A percentile compares a stretch with the other conserved stretches of the same genome.
Evolutionary conservation across 2,888 invertebrate genomes (phyloP).

Genomic region (Gisinianus flammeolus): DNA sequence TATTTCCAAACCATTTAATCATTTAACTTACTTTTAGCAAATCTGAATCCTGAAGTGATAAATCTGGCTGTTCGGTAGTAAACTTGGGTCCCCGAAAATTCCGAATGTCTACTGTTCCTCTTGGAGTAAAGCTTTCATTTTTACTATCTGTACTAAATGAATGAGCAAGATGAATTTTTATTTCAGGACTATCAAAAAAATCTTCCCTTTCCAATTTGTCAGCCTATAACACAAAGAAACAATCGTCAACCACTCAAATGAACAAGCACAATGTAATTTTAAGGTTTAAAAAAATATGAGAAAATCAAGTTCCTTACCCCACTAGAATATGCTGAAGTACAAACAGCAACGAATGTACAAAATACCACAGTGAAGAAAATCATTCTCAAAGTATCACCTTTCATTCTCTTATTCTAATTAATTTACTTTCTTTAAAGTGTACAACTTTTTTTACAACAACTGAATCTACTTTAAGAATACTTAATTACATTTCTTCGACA

Average conservation of each 20-base stretch:
- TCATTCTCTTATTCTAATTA: too few species aligned
- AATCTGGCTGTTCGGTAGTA: conserved; percentile 51
- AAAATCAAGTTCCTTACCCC: not conserved
- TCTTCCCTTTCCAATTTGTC: conserved; percentile 56
- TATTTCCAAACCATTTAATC: not conserved
- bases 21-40: conserved; percentile 43
- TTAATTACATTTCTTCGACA: too few species aligned
- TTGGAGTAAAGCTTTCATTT: conserved; percentile 42
- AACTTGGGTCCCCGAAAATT: conserved; percentile 52
- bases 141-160: conserved; percentile 41
- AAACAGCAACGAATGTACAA: not conserved
- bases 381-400: not conserved
- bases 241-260: not conserved
- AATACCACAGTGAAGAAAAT: not conserved
- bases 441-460: not conserved
- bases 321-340: not conserved
- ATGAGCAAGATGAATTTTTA: conserved; percentile 50
- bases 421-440: too few species aligned
- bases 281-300: not conserved
- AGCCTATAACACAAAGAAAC: conserved; percentile 36
- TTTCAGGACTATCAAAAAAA: conserved; percentile 54
- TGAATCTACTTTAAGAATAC: too few species aligned
- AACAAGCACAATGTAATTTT: not conserved
- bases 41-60: conserved; percentile 45
- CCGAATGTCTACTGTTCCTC: conserved; percentile 41